These are phyloP conservation scores for Morpho deidamia DNA, from an alignment of 2,888 invertebrate species.

Conservation along the genomic window DNA sequence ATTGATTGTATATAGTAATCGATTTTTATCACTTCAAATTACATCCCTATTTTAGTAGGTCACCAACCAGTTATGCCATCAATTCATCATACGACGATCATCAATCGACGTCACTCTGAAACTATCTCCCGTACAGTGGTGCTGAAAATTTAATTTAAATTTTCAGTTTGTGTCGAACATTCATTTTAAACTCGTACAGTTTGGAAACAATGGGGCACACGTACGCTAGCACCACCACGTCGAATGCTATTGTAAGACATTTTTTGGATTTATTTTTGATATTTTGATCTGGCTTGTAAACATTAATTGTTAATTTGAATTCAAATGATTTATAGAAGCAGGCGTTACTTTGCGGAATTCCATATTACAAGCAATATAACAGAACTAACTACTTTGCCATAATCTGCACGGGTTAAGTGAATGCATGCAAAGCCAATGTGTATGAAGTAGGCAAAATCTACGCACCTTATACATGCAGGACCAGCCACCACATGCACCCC, in stretches of 20 bases:
- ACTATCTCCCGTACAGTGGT: constrained; percentile 18
- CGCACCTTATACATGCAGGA: too few species aligned
- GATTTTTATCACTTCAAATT: too few species aligned
- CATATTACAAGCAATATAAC: too few species aligned
- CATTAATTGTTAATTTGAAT: too few species aligned
- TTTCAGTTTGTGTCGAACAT: constrained; percentile 18
- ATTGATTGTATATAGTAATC: too few species aligned
- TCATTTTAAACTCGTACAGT: constrained; percentile 16
- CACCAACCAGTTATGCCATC: constrained; percentile 6
- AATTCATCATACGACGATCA: constrained; percentile 20
- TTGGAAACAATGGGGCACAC: constrained; percentile 13
- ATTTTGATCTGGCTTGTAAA: background rate
- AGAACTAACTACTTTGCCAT: too few species aligned
- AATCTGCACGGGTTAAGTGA: too few species aligned
- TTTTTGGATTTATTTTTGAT: background rate
- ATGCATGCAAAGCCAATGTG: too few species aligned
- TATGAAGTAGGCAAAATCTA: too few species aligned
- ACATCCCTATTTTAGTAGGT: background rate
- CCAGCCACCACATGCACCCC: too few species aligned
- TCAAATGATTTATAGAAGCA: too few species aligned
- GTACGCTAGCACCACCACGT: background rate
- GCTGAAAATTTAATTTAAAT: constrained; percentile 24
- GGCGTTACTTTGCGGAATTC: too few species aligned
- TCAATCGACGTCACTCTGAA: constrained; percentile 20
- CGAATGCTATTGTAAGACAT: background rate